Evolutionary conservation across 1,140 invertebrate genomes (phyloP), one percentile per base, ranked within the genome.

Genomic region (Drosophila parabipectinata): DNA sequence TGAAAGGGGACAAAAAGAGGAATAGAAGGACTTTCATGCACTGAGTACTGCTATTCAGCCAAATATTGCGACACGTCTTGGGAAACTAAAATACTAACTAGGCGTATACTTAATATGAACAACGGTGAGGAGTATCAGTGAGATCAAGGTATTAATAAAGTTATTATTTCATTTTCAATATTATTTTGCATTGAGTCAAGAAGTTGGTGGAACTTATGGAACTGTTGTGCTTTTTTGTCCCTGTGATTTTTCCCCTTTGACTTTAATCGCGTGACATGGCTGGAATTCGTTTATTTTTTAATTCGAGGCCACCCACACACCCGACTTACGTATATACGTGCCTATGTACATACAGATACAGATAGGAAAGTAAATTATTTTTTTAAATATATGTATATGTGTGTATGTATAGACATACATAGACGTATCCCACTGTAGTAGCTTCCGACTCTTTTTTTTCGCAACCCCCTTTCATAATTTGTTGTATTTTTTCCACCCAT

Each of bases 221-320:
- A 7, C 26, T 28, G 6, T 28, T 28, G 26, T 28, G 26, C 26
- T 28, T 28, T 28, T 26, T 4, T 26, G 26, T 37, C 12, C 39
- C 39, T 41, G 39, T 14, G 5, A n/a, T 54, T 14, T 18, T 39
- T 15, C 10, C 3, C 28, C 57, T 48, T 55, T 45, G 57, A 74
- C 71, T 76, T 76, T 57, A 83, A 76, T 83, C 79, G 79, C 79
- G 79, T 83, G 79, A 79, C 75, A 59, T 55, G 64, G 53, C 60
- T 56, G 62, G 54, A 78, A 75, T 82, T 71, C 60, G 58, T 83
- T 81, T 21, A 3, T 21, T 21, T 21, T 21, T 21, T 83, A 82
- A 79, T 78, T 83, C 71, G 60, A 71, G 79, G 74, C 74, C 68
- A 39, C 66, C 53, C 47, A 61, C 47, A 39, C 30, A 57, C 39